These are phyloP conservation scores for Drosophila kohkoa DNA, from an alignment of 1,140 invertebrate genomes.

Conservation along the genomic window DNA sequence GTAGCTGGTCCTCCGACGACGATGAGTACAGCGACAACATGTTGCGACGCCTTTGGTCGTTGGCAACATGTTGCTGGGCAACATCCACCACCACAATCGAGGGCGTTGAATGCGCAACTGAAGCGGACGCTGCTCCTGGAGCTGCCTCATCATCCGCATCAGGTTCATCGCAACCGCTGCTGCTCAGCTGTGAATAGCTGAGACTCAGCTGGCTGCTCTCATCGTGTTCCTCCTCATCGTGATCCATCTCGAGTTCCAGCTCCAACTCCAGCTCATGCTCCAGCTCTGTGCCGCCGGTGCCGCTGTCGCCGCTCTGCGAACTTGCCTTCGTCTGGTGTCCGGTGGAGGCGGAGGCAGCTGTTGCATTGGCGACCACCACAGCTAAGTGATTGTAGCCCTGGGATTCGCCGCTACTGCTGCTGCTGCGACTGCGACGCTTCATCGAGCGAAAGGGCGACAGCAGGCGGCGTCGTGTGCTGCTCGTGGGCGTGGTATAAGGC, in stretches of 20 bases:
- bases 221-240: slow-evolving; percentile 57
- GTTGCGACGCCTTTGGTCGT: slow-evolving; percentile 57
- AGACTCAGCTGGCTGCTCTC: slow-evolving; percentile 74
- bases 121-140: background rate
- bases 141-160: slow-evolving; percentile 47
- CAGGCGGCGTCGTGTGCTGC: slow-evolving; percentile 71
- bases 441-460: slow-evolving; percentile 77
- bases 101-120: slow-evolving; percentile 1
- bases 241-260: slow-evolving; percentile 40
- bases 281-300: slow-evolving; percentile 79
- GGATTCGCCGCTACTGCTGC: slow-evolving; percentile 80
- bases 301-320: slow-evolving; percentile 80
- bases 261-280: slow-evolving; percentile 75
- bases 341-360: slow-evolving; percentile 1
- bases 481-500: slow-evolving; percentile 72
- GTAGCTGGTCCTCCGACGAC: slow-evolving; percentile 74
- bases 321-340: slow-evolving; percentile 59
- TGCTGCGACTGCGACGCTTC: slow-evolving; percentile 81
- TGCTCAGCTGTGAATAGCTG: slow-evolving; percentile 79
- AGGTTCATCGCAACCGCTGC: slow-evolving; percentile 73
- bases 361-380: slow-evolving; percentile 61
- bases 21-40: slow-evolving; percentile 72
- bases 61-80: slow-evolving; percentile 50
- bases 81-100: slow-evolving; percentile 13
- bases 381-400: slow-evolving; percentile 64